Conservation (phyloP, 2,113 vertebrate species). For the Tympanuchus pallidicinctus region DNA sequence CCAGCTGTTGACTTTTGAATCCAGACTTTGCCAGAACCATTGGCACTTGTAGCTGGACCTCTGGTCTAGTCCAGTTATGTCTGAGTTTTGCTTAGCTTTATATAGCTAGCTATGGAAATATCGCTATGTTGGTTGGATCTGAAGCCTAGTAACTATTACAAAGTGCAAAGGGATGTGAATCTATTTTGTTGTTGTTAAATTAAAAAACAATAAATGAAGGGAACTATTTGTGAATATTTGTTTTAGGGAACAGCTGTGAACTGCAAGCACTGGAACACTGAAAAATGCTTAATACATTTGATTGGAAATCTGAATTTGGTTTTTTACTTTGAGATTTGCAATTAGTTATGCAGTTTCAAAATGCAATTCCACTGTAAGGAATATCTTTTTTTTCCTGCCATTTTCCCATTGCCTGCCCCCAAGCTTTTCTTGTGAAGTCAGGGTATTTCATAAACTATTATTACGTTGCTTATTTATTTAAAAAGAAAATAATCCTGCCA, state of each 20-base stretch:
- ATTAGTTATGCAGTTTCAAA: slow-evolving; percentile 19
- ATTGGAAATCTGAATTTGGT: not conserved
- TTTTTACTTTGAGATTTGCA: not conserved
- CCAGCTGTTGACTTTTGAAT: not conserved
- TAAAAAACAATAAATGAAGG: not conserved
- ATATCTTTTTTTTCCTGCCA: not conserved
- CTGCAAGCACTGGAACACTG: not conserved
- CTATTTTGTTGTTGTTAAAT: not conserved
- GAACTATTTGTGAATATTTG: not conserved
- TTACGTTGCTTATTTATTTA: slow-evolving; percentile 19
- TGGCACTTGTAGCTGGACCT: not conserved
- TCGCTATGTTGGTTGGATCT: not conserved
- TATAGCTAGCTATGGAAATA: not conserved
- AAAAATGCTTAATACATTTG: not conserved
- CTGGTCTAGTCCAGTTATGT: not conserved
- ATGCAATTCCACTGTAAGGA: not conserved
- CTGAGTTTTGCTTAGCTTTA: not conserved
- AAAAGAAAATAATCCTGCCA: slow-evolving; percentile 29
- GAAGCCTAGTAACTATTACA: not conserved
- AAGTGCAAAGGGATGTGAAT: not conserved
- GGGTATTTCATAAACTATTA: not conserved
- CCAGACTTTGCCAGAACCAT: not conserved
- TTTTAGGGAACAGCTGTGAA: not conserved
- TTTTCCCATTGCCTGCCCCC: not conserved
- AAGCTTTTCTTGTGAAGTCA: slow-evolving; percentile 13